phyloP scores from a whole-genome alignment of 2,888 invertebrate genomes.

The Chloromyia formosa region DNA sequence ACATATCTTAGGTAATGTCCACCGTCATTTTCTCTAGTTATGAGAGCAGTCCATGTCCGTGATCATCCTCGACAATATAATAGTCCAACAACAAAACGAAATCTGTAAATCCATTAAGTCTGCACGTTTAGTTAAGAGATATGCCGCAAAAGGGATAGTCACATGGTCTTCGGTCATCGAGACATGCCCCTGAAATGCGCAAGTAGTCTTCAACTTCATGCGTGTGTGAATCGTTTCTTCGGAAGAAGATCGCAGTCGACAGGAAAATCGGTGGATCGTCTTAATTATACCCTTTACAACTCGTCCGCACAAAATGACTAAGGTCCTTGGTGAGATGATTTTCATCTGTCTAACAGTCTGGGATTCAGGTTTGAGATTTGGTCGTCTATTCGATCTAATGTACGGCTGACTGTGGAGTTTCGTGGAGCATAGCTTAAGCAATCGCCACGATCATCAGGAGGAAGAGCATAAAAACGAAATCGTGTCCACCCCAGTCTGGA shows the following conservation, averaged over 20 bases:
- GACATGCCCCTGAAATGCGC: background rate
- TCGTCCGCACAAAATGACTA: constrained; percentile 31
- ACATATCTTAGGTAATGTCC: constrained; percentile 32
- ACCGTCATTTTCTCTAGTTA: constrained; percentile 27
- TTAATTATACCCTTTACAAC: constrained; percentile 41
- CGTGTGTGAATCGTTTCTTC: constrained; percentile 8
- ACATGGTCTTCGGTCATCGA: constrained; percentile 8
- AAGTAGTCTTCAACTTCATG: too few relatives aligned
- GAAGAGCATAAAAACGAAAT: constrained; percentile 41
- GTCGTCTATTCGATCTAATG: constrained; percentile 28
- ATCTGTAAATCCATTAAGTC: constrained; percentile 34
- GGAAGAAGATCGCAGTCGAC: background rate
- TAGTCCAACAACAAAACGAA: constrained; percentile 2
- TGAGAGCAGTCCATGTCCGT: constrained; percentile 33
- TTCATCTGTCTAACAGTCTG: constrained; percentile 41
- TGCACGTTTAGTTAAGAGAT: background rate
- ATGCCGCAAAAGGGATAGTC: constrained; percentile 24
- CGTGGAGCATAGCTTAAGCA: constrained; percentile 4
- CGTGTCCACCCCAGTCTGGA: constrained; percentile 44
- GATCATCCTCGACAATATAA: constrained; percentile 44
- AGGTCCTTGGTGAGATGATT: constrained; percentile 32
- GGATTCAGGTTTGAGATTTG: background rate
- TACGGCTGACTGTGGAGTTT: background rate
- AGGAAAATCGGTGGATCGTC: constrained; percentile 29
- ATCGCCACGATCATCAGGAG: constrained; percentile 30